These are phyloP conservation scores for Gadopsis bispinosus DNA, from an alignment of 2,797 vertebrate genomes.

Conservation along the genomic window DNA sequence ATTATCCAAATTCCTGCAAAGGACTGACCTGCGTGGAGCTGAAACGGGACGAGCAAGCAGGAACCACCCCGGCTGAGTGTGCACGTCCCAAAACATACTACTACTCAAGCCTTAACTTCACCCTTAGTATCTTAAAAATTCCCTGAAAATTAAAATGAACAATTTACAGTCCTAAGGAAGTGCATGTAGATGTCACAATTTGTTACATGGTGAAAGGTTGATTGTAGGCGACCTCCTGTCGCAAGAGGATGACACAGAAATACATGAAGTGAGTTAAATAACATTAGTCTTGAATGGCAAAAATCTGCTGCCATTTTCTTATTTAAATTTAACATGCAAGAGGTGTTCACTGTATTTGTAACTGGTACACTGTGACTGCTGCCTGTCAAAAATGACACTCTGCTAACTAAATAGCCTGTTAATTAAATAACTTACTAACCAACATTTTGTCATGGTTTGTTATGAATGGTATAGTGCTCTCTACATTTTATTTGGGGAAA, in stretches of 20 bases:
- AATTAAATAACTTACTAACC: constrained; percentile 26
- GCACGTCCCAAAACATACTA: constrained; percentile 11
- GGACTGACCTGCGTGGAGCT: constrained; percentile 3
- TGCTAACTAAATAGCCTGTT: constrained; percentile 9
- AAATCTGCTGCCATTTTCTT: neutral
- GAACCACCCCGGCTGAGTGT: constrained; percentile 13
- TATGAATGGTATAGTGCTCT: neutral
- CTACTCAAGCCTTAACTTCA: constrained; percentile 45
- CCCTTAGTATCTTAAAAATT: constrained; percentile 9
- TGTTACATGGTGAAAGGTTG: constrained; percentile 2
- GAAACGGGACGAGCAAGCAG: neutral
- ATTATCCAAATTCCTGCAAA: neutral
- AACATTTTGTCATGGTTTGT: constrained; percentile 19
- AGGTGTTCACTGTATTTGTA: constrained; percentile 26
- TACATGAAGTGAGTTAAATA: neutral
- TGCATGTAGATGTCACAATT: neutral
- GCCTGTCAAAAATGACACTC: constrained; percentile 8
- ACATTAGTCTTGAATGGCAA: neutral
- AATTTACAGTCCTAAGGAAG: neutral
- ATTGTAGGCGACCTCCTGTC: neutral
- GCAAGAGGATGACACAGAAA: neutral
- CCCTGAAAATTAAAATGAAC: neutral
- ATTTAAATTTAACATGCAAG: neutral
- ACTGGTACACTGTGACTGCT: constrained; percentile 8
- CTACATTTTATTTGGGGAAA: neutral